Evolutionary conservation across 1,140 invertebrate species (phyloP).

Genomic region (Doryteuthis pealeii): DNA sequence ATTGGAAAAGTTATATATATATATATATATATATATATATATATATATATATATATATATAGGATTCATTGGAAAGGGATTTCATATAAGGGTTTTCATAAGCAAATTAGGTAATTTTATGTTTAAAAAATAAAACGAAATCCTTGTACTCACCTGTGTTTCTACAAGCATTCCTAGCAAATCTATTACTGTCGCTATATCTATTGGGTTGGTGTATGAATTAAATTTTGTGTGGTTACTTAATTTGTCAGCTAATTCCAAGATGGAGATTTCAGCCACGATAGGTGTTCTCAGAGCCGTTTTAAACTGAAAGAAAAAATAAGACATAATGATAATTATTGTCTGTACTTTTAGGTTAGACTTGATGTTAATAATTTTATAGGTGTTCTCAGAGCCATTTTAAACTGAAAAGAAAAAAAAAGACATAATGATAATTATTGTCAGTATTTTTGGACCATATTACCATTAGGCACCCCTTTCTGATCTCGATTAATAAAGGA

Average conservation of each 20-base stretch:
- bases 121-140: too few relatives aligned
- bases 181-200: conserved; percentile 57
- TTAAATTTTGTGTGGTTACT: conserved; percentile 47
- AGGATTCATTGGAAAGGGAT: neutral
- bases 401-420: conserved; percentile 26
- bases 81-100: too few relatives aligned
- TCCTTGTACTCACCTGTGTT: conserved; percentile 44
- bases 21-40: neutral
- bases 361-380: too few relatives aligned
- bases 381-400: conserved; percentile 8
- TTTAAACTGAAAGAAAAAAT: conserved; percentile 26
- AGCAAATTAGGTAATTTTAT: too few relatives aligned
- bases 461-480: too few relatives aligned
- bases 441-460: too few relatives aligned
- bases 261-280: conserved; percentile 34
- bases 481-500: too few relatives aligned
- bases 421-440: neutral
- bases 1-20: too few relatives aligned
- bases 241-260: conserved; percentile 42
- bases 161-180: conserved; percentile 45
- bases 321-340: neutral
- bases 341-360: too few relatives aligned
- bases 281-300: conserved; percentile 12
- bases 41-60: neutral
- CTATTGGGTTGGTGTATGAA: conserved; percentile 51